These are phyloP conservation scores for Cranoglanis bouderius DNA, from an alignment of 2,113 vertebrate species.

Conservation along the genomic window DNA sequence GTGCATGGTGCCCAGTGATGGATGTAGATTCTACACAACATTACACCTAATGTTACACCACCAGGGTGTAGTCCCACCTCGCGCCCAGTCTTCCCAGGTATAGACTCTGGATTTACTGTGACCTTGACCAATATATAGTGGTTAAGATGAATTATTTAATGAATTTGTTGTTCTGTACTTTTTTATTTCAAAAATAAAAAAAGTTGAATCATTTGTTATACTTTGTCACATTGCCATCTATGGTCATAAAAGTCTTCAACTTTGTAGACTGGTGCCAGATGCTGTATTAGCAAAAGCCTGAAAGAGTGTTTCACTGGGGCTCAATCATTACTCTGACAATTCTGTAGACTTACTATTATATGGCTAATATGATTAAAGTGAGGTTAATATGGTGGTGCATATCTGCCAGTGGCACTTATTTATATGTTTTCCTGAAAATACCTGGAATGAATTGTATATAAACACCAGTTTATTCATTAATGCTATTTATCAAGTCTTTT, in stretches of 20 bases:
- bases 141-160: neutral
- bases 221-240: neutral
- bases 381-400: neutral
- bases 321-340: neutral
- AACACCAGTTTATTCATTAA: neutral
- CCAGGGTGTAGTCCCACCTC: neutral
- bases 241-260: neutral
- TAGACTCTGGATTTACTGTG: neutral
- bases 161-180: neutral
- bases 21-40: neutral
- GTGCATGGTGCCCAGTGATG: neutral
- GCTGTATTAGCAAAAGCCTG: neutral
- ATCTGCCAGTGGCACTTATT: neutral
- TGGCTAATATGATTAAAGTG: neutral
- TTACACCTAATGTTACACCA: neutral
- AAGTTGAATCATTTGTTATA: neutral
- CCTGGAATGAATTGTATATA: neutral
- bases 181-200: neutral
- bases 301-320: neutral
- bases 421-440: neutral
- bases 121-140: neutral
- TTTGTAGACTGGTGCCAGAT: neutral
- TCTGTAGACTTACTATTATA: neutral
- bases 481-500: neutral
- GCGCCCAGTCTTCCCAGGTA: neutral